These are phyloP conservation scores for Sylvicola cinctus DNA, from an alignment of 2,888 invertebrate genomes.

Conservation along the genomic window DNA sequence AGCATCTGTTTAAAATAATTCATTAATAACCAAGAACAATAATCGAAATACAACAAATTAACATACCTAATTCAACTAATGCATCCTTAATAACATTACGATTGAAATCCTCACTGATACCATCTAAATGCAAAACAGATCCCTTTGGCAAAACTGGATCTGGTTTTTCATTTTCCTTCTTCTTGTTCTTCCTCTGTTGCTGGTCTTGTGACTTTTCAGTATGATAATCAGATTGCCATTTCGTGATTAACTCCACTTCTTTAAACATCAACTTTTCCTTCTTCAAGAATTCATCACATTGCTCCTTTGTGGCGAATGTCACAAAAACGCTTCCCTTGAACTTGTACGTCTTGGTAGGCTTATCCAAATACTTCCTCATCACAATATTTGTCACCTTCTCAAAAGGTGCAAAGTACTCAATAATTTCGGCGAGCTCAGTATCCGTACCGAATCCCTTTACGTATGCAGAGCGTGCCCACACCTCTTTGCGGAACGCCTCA, in stretches of 20 bases:
- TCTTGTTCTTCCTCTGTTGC: constrained; percentile 33
- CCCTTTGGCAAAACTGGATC: constrained; percentile 44
- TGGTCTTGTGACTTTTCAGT: constrained; percentile 46
- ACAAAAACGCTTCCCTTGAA: constrained; percentile 90
- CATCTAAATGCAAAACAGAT: constrained; percentile 48
- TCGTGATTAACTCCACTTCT: constrained; percentile 38
- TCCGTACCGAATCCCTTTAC: constrained; percentile 68
- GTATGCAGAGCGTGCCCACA: constrained; percentile 60
- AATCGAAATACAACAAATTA: background rate
- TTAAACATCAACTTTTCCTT: constrained; percentile 46
- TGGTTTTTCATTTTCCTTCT: constrained; percentile 24
- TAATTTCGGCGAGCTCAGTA: constrained; percentile 42
- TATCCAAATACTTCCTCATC: constrained; percentile 38
- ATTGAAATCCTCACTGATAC: constrained; percentile 35
- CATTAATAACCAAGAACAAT: background rate
- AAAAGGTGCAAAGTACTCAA: constrained; percentile 48
- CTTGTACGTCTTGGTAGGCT: constrained; percentile 36
- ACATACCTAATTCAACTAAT: constrained; percentile 35
- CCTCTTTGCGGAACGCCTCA: constrained; percentile 60
- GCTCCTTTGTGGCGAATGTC: constrained; percentile 62
- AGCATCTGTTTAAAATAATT: background rate
- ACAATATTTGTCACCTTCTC: constrained; percentile 48
- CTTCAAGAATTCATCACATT: constrained; percentile 58
- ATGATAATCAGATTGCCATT: constrained; percentile 49
- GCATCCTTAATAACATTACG: constrained; percentile 57